Conservation (phyloP, 2,888 invertebrate genomes). For the Euzetes globulus region DNA sequence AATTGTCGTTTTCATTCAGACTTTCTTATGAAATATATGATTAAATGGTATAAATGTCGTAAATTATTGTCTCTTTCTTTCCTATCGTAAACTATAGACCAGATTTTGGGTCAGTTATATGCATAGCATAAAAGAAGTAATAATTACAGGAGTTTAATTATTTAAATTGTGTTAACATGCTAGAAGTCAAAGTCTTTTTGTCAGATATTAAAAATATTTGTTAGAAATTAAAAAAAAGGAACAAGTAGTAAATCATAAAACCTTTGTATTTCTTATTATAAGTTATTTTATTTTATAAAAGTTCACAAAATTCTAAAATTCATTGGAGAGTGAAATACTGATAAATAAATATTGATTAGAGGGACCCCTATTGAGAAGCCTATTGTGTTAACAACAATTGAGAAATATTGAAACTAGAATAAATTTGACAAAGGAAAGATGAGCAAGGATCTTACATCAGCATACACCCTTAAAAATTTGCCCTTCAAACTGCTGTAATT, state of each 20-base stretch:
- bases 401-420: no score
- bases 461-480: no score
- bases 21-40: background rate
- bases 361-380: no score
- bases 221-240: background rate
- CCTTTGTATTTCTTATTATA: background rate
- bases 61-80: slow-evolving; percentile 1
- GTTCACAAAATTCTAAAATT: no score
- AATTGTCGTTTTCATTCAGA: background rate
- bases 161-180: background rate
- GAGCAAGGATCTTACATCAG: no score
- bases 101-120: slow-evolving; percentile 24
- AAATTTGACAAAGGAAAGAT: no score
- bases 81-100: background rate
- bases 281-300: no score
- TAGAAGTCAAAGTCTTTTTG: background rate
- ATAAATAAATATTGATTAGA: no score
- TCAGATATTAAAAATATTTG: background rate
- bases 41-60: background rate
- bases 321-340: no score
- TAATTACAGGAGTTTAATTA: slow-evolving; percentile 1
- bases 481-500: no score
- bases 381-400: no score
- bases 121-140: background rate
- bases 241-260: no score